Evolutionary conservation across 2,888 invertebrate genomes (phyloP).

Genomic region (Dryadula phaetusa): DNA sequence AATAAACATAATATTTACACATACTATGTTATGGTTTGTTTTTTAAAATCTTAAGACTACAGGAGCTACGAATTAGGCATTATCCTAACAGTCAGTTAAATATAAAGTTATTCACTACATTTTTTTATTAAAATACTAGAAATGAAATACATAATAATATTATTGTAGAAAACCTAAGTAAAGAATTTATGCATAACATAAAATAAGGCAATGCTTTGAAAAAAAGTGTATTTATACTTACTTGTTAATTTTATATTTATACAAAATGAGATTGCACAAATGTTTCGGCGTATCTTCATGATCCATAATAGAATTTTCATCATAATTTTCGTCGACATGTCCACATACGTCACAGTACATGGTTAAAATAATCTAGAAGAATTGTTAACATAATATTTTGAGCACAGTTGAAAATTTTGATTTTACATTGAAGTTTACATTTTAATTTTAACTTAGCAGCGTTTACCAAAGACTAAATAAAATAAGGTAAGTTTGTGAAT

Average conservation of each 20-base stretch:
- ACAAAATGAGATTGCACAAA: conserved; percentile 59
- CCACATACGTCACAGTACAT: conserved; percentile 64
- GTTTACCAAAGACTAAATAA: conserved; percentile 8
- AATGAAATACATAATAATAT: background rate
- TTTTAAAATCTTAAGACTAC: too few species aligned
- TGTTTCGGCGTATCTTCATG: conserved; percentile 60
- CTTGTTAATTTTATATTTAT: conserved; percentile 59
- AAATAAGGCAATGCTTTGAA: too few species aligned
- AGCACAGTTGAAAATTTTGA: background rate
- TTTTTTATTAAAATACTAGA: background rate
- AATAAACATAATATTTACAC: too few species aligned
- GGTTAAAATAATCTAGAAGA: conserved; percentile 28
- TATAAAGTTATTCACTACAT: background rate
- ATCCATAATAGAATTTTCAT: conserved; percentile 53
- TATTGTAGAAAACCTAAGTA: background rate
- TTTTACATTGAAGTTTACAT: background rate
- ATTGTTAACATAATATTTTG: background rate
- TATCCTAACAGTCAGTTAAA: background rate
- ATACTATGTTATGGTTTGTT: too few species aligned
- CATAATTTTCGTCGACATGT: conserved; percentile 57
- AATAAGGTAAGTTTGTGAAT: conserved; percentile 1
- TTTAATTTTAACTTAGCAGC: conserved; percentile 7
- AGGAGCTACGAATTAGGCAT: too few species aligned
- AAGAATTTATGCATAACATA: too few species aligned
- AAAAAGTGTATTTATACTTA: conserved; percentile 49